Conservation (phyloP, 2,797 vertebrate genomes). For the Silurus lanzhouensis region DNA sequence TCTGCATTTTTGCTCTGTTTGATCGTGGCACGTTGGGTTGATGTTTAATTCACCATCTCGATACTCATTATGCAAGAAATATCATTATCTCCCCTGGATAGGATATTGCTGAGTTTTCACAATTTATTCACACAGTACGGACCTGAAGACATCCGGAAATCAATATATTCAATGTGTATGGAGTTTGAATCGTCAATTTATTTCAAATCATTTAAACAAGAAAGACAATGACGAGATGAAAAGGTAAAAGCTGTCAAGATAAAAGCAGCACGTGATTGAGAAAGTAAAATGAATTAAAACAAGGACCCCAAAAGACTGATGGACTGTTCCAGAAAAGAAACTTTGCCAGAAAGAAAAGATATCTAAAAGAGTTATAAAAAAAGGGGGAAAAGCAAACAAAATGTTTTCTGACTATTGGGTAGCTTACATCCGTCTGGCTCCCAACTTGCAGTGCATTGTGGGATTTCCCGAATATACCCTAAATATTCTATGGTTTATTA, state of each 20-base stretch:
- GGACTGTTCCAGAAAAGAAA: not conserved
- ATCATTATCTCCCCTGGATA: slow-evolving; percentile 49
- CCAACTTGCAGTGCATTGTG: slow-evolving; percentile 14
- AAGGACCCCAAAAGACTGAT: not conserved
- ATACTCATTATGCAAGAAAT: slow-evolving; percentile 54
- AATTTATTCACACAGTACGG: not conserved
- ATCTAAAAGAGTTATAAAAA: not conserved
- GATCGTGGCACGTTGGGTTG: slow-evolving; percentile 47
- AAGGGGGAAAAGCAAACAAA: not conserved
- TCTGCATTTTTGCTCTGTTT: slow-evolving; percentile 47
- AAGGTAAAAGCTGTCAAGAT: not conserved
- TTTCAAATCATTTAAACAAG: not conserved
- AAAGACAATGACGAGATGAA: not conserved
- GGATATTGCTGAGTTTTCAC: slow-evolving; percentile 38
- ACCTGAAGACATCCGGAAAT: slow-evolving; percentile 3
- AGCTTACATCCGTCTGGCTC: not conserved
- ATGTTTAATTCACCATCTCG: slow-evolving; percentile 59
- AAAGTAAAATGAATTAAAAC: not conserved
- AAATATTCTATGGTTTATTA: slow-evolving; percentile 11
- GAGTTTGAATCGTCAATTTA: not conserved
- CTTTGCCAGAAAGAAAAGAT: not conserved
- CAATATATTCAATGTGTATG: slow-evolving; percentile 3
- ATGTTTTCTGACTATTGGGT: slow-evolving; percentile 14
- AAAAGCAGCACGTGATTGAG: not conserved
- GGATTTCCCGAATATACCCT: not conserved